These are phyloP conservation scores for Takifugu rubripes DNA, from an alignment of 2,797 vertebrate species.

Conservation along the genomic window DNA sequence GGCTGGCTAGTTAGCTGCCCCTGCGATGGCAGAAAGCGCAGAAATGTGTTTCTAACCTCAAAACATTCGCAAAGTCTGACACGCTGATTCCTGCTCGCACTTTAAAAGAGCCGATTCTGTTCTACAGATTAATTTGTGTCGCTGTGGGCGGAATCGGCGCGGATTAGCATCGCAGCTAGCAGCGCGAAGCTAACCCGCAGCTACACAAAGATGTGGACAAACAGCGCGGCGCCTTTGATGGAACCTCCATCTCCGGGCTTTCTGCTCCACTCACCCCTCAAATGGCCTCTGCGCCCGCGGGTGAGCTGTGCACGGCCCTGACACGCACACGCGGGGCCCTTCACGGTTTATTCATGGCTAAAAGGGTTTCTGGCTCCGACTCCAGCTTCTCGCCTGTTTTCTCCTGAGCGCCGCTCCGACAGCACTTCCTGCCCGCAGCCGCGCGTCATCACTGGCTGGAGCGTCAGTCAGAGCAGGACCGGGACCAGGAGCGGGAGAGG, in stretches of 20 bases:
- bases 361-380: constrained; percentile 28
- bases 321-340: constrained; percentile 24
- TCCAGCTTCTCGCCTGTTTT: constrained; percentile 55
- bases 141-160: background rate
- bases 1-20: constrained; percentile 54
- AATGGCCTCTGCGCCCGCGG: constrained; percentile 42
- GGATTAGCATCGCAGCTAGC: constrained; percentile 46
- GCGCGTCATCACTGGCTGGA: constrained; percentile 58
- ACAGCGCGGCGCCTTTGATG: constrained; percentile 61
- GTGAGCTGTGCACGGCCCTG: constrained; percentile 20
- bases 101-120: too few relatives aligned
- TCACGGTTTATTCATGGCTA: constrained; percentile 57
- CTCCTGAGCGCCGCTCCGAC: constrained; percentile 51
- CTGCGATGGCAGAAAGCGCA: constrained; percentile 34
- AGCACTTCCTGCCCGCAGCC: constrained; percentile 72
- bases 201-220: constrained; percentile 80
- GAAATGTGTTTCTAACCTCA: too few relatives aligned
- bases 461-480: background rate
- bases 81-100: too few relatives aligned
- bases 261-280: constrained; percentile 65
- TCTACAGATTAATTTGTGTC: too few relatives aligned
- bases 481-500: too few relatives aligned
- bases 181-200: constrained; percentile 55
- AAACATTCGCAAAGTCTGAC: too few relatives aligned
- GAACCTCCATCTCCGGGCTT: constrained; percentile 44